Conservation (phyloP, 2,888 invertebrate species). For the Hipparchia semele region DNA sequence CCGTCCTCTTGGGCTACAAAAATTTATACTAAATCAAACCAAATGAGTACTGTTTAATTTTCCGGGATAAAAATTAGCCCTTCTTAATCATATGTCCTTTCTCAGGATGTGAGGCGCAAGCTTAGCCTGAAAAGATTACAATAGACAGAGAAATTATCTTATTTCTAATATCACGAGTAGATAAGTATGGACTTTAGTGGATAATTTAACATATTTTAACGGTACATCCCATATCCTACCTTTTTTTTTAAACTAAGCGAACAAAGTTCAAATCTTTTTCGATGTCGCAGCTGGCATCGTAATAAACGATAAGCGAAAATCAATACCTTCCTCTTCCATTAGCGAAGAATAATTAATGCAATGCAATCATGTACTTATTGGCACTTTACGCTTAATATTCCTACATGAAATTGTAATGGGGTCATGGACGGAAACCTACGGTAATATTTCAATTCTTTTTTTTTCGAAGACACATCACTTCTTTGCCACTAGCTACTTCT, state of each 20-base stretch:
- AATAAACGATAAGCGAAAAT: slow-evolving; percentile 72
- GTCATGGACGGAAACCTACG: neutral
- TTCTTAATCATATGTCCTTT: no score
- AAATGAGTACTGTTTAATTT: no score
- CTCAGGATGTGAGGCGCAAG: no score
- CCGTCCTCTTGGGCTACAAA: no score
- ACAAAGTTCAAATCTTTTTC: slow-evolving; percentile 61
- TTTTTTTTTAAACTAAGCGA: slow-evolving; percentile 40
- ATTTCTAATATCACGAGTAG: no score
- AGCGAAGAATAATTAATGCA: slow-evolving; percentile 67
- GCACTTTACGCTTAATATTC: slow-evolving; percentile 21
- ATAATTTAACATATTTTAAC: neutral
- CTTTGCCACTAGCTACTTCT: neutral
- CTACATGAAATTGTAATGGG: slow-evolving; percentile 15
- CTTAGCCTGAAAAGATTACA: no score
- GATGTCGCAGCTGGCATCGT: slow-evolving; percentile 60
- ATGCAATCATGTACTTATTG: slow-evolving; percentile 53
- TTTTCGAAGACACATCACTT: neutral
- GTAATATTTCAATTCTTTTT: neutral
- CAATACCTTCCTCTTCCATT: slow-evolving; percentile 66
- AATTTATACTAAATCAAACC: no score
- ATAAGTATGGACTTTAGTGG: neutral
- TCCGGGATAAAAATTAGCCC: no score
- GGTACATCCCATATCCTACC: neutral
- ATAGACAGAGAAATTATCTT: no score